These are phyloP conservation scores for Cotesia chilonis DNA, from an alignment of 1,140 invertebrate species.

Conservation along the genomic window DNA sequence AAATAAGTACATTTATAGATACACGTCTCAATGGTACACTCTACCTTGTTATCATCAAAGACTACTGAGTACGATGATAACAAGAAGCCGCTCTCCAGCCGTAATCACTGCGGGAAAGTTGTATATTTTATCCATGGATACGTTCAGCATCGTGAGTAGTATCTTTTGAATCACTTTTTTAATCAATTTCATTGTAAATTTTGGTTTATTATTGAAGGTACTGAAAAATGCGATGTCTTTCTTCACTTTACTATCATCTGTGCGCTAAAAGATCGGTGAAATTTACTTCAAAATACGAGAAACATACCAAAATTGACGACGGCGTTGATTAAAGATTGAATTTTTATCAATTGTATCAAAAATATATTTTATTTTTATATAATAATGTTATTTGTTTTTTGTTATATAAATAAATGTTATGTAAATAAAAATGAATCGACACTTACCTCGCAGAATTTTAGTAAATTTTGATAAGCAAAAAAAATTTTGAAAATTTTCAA, in stretches of 20 bases:
- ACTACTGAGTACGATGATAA: conserved; percentile 35
- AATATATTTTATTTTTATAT: no score
- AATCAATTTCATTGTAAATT: neutral
- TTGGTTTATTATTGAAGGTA: neutral
- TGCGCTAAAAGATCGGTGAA: neutral
- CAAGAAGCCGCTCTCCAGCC: conserved; percentile 32
- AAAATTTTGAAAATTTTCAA: no score
- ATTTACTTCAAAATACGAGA: neutral
- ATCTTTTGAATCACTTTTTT: neutral
- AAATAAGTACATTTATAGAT: no score
- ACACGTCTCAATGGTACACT: conserved; percentile 31
- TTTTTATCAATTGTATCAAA: no score
- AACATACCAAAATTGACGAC: no score
- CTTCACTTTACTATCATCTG: conserved; percentile 2
- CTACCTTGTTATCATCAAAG: conserved; percentile 35
- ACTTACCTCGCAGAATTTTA: no score
- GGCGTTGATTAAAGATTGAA: no score
- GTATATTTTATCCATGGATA: conserved; percentile 34
- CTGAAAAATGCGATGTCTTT: neutral
- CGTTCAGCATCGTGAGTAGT: conserved; percentile 37
- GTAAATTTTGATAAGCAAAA: no score
- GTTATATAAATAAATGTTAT: no score
- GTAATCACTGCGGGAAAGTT: conserved; percentile 39
- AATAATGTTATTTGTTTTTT: no score
- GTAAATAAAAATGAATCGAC: no score